Evolutionary conservation across 2,797 vertebrate genomes (phyloP).

Genomic region (Sylvia borin): DNA sequence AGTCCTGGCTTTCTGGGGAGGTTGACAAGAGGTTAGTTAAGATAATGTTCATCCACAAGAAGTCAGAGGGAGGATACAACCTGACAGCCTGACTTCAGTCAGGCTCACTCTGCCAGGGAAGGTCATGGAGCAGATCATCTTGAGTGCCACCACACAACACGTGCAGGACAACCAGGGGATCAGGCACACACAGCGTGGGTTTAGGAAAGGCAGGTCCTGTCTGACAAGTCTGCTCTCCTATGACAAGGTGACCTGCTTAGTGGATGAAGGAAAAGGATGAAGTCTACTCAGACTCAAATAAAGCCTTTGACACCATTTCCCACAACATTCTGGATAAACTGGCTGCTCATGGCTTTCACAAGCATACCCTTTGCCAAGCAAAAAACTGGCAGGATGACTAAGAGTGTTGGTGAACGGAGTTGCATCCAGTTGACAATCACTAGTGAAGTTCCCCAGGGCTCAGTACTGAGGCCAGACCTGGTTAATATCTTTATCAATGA

Average conservation of each 20-base stretch:
- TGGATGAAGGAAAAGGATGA: neutral
- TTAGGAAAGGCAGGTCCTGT: neutral
- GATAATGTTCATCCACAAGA: neutral
- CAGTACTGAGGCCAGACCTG: neutral
- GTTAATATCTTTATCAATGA: neutral
- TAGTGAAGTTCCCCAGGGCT: neutral
- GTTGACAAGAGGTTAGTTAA: neutral
- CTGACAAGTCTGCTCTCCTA: neutral
- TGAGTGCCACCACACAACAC: neutral
- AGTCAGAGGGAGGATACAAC: neutral
- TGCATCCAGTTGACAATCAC: neutral
- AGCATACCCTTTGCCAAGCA: neutral
- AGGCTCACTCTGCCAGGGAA: neutral
- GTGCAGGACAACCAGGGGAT: neutral
- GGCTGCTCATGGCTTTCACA: neutral
- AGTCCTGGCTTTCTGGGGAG: neutral
- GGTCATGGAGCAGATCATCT: neutral
- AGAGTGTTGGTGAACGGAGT: neutral
- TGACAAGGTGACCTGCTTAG: neutral
- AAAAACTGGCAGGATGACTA: neutral
- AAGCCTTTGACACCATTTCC: neutral
- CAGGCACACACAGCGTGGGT: neutral
- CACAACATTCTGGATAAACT: neutral
- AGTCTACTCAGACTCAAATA: neutral
- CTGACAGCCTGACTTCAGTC: neutral